These are phyloP conservation scores for Beaufortia kweichowensis DNA, from an alignment of 2,113 vertebrate genomes.

Conservation along the genomic window DNA sequence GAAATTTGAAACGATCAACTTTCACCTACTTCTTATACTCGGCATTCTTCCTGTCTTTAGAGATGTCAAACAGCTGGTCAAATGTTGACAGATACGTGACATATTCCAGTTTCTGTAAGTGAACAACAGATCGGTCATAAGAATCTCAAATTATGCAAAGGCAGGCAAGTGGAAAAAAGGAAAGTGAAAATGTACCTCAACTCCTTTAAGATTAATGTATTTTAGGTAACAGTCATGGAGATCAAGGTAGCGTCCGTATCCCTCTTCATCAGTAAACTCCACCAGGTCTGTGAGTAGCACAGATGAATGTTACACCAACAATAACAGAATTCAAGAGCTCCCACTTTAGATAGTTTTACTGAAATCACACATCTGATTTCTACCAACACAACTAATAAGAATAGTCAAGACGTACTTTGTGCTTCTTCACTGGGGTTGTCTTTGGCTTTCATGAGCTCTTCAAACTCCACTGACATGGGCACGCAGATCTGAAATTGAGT, in stretches of 20 bases:
- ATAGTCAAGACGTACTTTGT: conserved; percentile 81
- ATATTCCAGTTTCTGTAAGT: conserved; percentile 89
- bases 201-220: conserved; percentile 94
- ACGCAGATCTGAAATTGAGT: conserved; percentile 84
- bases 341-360: no score
- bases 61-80: conserved; percentile 97
- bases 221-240: conserved; percentile 97
- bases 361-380: no score
- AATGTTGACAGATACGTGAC: conserved; percentile 95
- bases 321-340: neutral
- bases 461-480: conserved; percentile 97
- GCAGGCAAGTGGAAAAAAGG: neutral
- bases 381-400: neutral
- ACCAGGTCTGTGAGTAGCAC: conserved; percentile 80
- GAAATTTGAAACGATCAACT: no score
- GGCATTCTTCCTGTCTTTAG: conserved; percentile 95
- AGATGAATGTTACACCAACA: neutral
- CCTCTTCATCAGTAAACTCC: conserved; percentile 97
- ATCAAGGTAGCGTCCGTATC: conserved; percentile 93
- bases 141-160: neutral
- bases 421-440: conserved; percentile 96
- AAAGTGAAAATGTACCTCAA: conserved; percentile 75
- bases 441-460: conserved; percentile 92
- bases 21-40: conserved; percentile 89
- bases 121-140: conserved; percentile 2